Evolutionary conservation across 2,797 vertebrate genomes (phyloP), one percentile per base, ranked within the genome.

Genomic region (Amazonetta brasiliensis): DNA sequence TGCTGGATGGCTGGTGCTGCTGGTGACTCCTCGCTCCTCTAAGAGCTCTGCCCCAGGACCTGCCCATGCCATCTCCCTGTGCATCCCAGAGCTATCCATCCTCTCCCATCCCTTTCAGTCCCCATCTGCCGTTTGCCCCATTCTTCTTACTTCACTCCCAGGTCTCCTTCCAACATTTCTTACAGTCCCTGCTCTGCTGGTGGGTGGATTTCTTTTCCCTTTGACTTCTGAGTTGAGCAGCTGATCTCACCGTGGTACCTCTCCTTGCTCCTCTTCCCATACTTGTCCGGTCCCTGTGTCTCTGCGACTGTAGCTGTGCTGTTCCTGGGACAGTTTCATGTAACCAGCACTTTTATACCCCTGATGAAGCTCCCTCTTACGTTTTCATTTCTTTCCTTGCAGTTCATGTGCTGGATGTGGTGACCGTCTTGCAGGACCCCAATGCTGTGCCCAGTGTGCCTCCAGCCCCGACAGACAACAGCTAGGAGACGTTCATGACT

Each of bases 351-450:
- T 44, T 92, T 56, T 48, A 23, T 39, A 41, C 18, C 8, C 10
- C 23, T 64, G 48, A 30, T 63, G 50, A 74, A 94, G 86, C 72
- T 76, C n/a, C 31, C 52, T 68, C 59, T 37, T 25, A 62, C 0
- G 9, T 64, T 85, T 89, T 44, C 19, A 69, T 26, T 84, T 87
- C 62, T 80, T 86, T 60, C n/a, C 52, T 68, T 91, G 46, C 96
- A 98, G 97, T 82, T 94, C 80, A 50, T 52, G 55, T 23, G 43
- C 83, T 48, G 60, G 91, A 56, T 68, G 78, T 95, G 84, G 91
- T 79, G 93, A 94, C 68, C 8, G 2, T 69, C 79, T 52, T 41
- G 54, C 41, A 66, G 74, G 81, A 66, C 44, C 15, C 1, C 9
- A 46, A 73, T 72, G 77, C 90, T 14, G 90, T 79, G 69, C 50